A percentile compares a stretch with the other conserved stretches of the same genome.
phyloP scores from a whole-genome alignment of 2,797 vertebrate species.

The Fistularia commersonii region DNA sequence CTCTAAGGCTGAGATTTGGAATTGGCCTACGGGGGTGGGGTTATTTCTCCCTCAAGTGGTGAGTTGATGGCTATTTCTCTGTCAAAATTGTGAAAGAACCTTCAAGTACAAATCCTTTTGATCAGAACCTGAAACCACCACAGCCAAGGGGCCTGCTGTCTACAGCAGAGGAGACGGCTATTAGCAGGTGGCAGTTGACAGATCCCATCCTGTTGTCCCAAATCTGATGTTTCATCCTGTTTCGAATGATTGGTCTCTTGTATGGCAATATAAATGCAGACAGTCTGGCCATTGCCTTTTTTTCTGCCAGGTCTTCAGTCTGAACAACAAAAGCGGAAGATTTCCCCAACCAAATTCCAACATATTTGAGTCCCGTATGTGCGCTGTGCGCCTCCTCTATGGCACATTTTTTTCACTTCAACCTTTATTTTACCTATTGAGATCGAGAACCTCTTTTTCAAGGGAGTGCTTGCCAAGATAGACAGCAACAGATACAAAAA shows the following conservation, averaged over 20 bases:
- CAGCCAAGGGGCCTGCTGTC: constrained; percentile 11
- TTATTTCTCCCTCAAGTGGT: constrained; percentile 25
- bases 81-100: constrained; percentile 8
- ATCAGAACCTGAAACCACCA: constrained; percentile 32
- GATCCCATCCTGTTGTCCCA: constrained; percentile 33
- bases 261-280: no score
- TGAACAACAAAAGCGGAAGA: no score
- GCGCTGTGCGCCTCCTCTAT: neutral
- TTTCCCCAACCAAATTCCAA: no score
- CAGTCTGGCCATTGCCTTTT: no score
- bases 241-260: constrained; percentile 27
- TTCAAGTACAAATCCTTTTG: constrained; percentile 41
- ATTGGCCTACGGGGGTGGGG: no score
- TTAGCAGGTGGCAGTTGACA: constrained; percentile 20
- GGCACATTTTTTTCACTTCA: constrained; percentile 1
- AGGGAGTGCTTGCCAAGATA: no score
- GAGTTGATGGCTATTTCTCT: constrained; percentile 41
- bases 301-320: no score
- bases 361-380: neutral
- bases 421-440: no score
- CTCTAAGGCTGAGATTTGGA: constrained; percentile 35
- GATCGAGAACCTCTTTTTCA: no score
- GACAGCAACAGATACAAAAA: no score
- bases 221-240: constrained; percentile 31
- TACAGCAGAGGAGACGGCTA: constrained; percentile 13